Base-by-base conservation (phyloP, 2,113 vertebrate species). In the Poeciliopsis retropinna region DNA sequence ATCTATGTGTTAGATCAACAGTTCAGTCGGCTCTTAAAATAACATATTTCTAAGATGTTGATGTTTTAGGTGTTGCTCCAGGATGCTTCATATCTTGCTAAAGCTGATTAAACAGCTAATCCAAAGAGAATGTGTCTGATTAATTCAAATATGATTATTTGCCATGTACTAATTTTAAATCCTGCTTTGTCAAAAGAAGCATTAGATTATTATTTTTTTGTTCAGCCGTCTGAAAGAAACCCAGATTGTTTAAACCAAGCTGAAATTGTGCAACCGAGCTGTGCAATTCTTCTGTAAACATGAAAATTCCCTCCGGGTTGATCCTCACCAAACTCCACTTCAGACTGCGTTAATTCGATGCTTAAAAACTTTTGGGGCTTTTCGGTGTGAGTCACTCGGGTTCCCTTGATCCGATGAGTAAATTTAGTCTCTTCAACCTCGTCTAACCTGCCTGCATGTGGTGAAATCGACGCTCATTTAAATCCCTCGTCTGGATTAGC, bases 341-440 rank as follows among this genome's bases (percentile, higher is more conserved):
- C 22, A 10, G 37, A 37, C 30, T 13, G 25, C 27, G 7, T 9
- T 4, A 47, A 64, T 37, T 37, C 34, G 10, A 37, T 32, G 12
- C 25, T 51, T 5, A 54, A 3, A 67, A 30, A 62, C 10, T 12
- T 29, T 4, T 60, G 19, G 44, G 37, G 22, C 5, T 60, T 29
- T 80, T 64, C 47, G 11, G 27, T 60, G 61, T 63, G 31, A 62
- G 31, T 60, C 57, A 31, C 51, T 61, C 22, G 37, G 37, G 30
- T 27, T 6, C 27, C 27, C n/a, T 69, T 57, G 27, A 67, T 60
- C 41, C 11, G 30, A 10, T 44, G 22, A 63, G 32, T 30, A 41
- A 60, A 64, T 51, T 27, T 30, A 28, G 22, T 41, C 25, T 29
- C 39, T 39, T 28, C 69, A 64, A 31, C 22, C 3, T 51, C 29